phyloP scores from a whole-genome alignment of 2,888 invertebrate genomes.

The Stenurella melanura region DNA sequence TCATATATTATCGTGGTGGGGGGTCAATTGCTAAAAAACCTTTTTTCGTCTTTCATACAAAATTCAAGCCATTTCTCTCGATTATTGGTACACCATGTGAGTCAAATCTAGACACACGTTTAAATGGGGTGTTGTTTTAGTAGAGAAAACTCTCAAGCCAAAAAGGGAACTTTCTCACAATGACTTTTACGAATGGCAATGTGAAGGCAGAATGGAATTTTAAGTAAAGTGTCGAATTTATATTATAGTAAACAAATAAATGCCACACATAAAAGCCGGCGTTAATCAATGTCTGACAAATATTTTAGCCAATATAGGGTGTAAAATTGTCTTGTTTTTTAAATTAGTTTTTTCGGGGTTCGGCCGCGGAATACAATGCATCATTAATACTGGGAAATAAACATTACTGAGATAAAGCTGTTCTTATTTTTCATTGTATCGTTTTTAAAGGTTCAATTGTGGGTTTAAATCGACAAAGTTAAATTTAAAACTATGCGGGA shows the following conservation, averaged over 20 bases:
- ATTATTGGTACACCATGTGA: slow-evolving; percentile 70
- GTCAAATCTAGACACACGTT: slow-evolving; percentile 68
- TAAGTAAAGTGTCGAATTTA: slow-evolving; percentile 44
- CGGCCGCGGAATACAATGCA: not conserved
- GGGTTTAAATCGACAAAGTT: not conserved
- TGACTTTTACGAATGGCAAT: slow-evolving; percentile 46
- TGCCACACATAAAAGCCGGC: slow-evolving; percentile 38
- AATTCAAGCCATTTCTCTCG: slow-evolving; percentile 73
- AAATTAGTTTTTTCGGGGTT: slow-evolving; percentile 30
- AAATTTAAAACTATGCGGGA: not conserved
- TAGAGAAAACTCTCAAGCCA: slow-evolving; percentile 41
- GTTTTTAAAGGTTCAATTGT: not conserved
- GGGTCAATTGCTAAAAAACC: slow-evolving; percentile 72
- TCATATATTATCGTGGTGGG: slow-evolving; percentile 70
- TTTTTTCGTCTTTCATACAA: slow-evolving; percentile 73
- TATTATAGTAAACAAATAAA: slow-evolving; percentile 44
- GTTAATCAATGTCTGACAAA: slow-evolving; percentile 40
- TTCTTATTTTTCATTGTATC: not conserved
- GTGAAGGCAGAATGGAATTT: slow-evolving; percentile 41
- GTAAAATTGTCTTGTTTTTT: slow-evolving; percentile 35
- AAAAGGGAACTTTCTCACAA: slow-evolving; percentile 38
- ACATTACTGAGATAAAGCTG: slow-evolving; percentile 11
- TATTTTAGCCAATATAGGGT: slow-evolving; percentile 35
- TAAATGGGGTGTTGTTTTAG: slow-evolving; percentile 59
- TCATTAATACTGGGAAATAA: slow-evolving; percentile 26